Evolutionary conservation across 2,797 vertebrate species (phyloP), one percentile per base, ranked within the genome.

Genomic region (Scolopax bukidnonensis): DNA sequence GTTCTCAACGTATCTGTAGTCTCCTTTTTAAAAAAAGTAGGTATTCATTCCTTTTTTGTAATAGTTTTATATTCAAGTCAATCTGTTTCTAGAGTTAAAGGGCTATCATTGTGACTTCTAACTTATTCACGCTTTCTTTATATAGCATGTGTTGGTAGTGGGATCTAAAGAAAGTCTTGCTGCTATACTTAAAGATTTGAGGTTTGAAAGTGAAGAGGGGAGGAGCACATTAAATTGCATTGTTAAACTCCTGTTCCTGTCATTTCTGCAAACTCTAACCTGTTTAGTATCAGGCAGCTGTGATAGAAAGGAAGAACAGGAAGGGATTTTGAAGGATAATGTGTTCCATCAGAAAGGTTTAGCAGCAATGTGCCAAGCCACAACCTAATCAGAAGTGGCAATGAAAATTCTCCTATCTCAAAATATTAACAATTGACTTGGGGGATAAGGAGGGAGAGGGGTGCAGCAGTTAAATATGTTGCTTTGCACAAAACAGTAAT

Each of bases 301-400:
- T 45, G n/a, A 50, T 14, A 79, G 54, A 81, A 90, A 74, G 28
- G 16, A 88, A 33, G 38, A 64, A n/a, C 5, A 59, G 45, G 76
- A 81, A 68, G 6, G 6, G 30, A 32, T 43, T 94, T 54, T 65
- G 54, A 78, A 87, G 70, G 63, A 84, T 90, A 89, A 84, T 14
- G 2, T 51, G 8, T 76, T 93, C 68, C 59, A 63, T 79, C n/a
- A 69, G 21, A 61, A 90, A 77, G 25, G 5, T 89, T 85, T 73
- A 82, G 76, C 38, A 73, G 53, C 27, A 79, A 41, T 40, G 69
- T n/a, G 11, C 19, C 43, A 82, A 87, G 18, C 6, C 57, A 63
- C 8, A 63, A 3, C 25, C 50, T 45, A 28, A 20, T 45, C 43
- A 45, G 18, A 45, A 45, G 18, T 19, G 43, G 43, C 43, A 45